These are phyloP conservation scores for Trematomus bernacchii DNA, from an alignment of 2,797 vertebrate species.

Conservation along the genomic window DNA sequence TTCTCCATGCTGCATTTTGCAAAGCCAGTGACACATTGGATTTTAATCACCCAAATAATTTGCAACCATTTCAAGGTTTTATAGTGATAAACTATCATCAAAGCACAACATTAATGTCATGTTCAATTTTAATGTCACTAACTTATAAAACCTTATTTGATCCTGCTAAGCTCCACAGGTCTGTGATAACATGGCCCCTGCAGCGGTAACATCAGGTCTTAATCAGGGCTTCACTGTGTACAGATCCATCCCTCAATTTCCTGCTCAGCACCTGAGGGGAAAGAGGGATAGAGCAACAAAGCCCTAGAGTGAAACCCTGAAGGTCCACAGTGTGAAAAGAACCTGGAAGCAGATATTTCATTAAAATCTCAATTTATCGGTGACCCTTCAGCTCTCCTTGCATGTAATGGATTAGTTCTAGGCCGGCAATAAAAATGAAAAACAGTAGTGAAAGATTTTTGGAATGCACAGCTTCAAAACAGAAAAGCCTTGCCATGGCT, in stretches of 20 bases:
- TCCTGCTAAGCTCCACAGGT: neutral
- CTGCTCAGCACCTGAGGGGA: constrained; percentile 54
- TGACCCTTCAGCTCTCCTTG: constrained; percentile 1
- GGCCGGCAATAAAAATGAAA: constrained; percentile 44
- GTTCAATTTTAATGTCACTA: constrained; percentile 26
- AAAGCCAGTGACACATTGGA: constrained; percentile 3
- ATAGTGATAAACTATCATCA: constrained; percentile 1
- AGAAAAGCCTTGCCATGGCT: constrained; percentile 24
- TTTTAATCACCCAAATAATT: constrained; percentile 22
- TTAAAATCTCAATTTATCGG: constrained; percentile 28
- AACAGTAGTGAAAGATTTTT: constrained; percentile 34
- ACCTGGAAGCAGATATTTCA: constrained; percentile 53
- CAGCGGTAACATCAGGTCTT: constrained; percentile 48
- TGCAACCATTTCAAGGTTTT: neutral
- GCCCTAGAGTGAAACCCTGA: constrained; percentile 28
- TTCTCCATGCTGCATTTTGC: constrained; percentile 11
- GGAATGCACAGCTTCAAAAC: constrained; percentile 39
- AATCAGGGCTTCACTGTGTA: constrained; percentile 47
- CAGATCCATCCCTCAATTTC: constrained; percentile 63
- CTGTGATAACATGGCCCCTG: constrained; percentile 35
- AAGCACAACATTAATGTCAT: constrained; percentile 10
- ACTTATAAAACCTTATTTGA: constrained; percentile 24
- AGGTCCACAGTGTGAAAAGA: constrained; percentile 31
- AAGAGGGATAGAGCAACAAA: constrained; percentile 34
- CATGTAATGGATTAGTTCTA: constrained; percentile 41